Evolutionary conservation across 1,140 invertebrate genomes (phyloP), one percentile per base, ranked within the genome.

Genomic region (Ceratina australensis): DNA sequence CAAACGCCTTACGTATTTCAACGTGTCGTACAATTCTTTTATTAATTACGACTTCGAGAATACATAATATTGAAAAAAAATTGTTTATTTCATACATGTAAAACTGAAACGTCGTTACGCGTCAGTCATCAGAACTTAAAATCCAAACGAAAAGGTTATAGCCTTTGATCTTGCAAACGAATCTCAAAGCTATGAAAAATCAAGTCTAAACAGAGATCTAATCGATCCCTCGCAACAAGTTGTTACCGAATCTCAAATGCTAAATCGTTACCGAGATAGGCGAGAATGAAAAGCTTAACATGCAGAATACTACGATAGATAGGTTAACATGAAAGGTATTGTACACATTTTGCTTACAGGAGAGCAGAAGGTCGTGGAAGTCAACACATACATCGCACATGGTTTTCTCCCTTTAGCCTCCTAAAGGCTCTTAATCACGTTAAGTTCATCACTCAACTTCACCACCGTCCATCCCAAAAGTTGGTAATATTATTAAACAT

Each of bases 301-400:
- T 78, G 76, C 52, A 65, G 22, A 47, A 42, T 2, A 72, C 20
- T 65, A n/a, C 18, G 33, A 66, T 76, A 83, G 85, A 71, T 76
- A 86, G 85, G 85, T 85, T 85, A 86, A 85, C 65, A 26, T 56
- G 59, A 72, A 75, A 73, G 61, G 42, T 73, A 83, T 75, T 82
- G 83, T 85, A 78, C 79, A 81, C 90, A 92, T 90, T 91, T 91
- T 89, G 93, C 95, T 95, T 94, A 96, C 95, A 95, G 90, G 95
- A 94, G 89, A 95, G 93, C 92, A 96, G 94, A 92, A 96, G 94
- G 92, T 95, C 95, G 90, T 95, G 93, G 93, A 96, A 96, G 91
- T 96, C 95, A 83, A 94, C 95, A 93, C 95, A 96, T 93, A 95
- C 94, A 95, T 96, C 95, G 94, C 95, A 96, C 95, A 96, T 96